Evolutionary conservation across 2,888 invertebrate genomes (phyloP).

Genomic region (Campaea margaritaria): DNA sequence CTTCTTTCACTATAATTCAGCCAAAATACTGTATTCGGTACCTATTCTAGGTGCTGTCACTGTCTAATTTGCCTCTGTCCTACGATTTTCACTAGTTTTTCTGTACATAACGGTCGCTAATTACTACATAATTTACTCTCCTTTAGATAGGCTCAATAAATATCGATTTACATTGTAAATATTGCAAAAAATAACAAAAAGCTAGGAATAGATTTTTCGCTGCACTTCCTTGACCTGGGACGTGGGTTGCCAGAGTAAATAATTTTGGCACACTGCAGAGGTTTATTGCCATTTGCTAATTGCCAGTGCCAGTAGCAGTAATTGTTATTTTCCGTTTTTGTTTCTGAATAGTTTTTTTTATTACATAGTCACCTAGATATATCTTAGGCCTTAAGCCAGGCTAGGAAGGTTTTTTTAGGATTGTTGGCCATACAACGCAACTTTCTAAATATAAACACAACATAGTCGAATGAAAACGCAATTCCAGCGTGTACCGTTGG

Average conservation of each 20-base stretch:
- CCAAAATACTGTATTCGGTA: slow-evolving; percentile 70
- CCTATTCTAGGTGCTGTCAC: slow-evolving; percentile 61
- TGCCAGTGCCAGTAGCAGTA: too few species aligned
- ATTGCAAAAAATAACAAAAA: slow-evolving; percentile 69
- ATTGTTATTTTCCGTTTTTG: too few species aligned
- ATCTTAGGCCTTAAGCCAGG: too few species aligned
- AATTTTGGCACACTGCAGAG: slow-evolving; percentile 33
- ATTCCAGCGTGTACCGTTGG: too few species aligned
- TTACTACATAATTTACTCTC: slow-evolving; percentile 62
- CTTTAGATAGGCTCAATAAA: slow-evolving; percentile 46
- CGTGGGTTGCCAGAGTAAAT: slow-evolving; percentile 42
- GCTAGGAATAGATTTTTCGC: slow-evolving; percentile 53
- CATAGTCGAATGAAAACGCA: too few species aligned
- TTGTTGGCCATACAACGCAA: too few species aligned
- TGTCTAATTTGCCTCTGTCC: slow-evolving; percentile 59
- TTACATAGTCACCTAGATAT: too few species aligned
- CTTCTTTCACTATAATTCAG: slow-evolving; percentile 54
- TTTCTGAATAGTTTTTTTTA: too few species aligned
- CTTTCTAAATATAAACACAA: too few species aligned
- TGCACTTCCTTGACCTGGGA: slow-evolving; percentile 78
- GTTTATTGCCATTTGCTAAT: slow-evolving; percentile 37
- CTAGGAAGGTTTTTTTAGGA: too few species aligned
- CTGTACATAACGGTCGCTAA: slow-evolving; percentile 55
- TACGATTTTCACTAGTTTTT: slow-evolving; percentile 59
- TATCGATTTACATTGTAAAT: slow-evolving; percentile 60